Evolutionary conservation across 2,797 vertebrate species (phyloP), one percentile per base, ranked within the genome.

Genomic region (Spheniscus humboldti): DNA sequence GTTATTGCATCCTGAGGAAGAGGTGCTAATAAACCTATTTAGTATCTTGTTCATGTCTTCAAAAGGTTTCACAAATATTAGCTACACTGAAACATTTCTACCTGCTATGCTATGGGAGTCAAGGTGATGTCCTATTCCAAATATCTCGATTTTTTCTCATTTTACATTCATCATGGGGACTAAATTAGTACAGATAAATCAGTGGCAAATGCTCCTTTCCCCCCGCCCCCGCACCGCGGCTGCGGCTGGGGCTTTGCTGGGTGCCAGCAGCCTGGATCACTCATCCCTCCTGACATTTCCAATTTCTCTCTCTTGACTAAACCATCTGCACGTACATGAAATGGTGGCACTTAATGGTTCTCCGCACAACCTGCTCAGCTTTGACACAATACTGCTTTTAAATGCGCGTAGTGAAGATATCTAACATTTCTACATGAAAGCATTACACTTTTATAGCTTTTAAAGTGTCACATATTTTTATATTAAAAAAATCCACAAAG

Each of bases 351-450:
- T 81, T 90, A 72, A 60, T 47, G 62, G 56, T 82, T 95, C 63
- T 56, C 81, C 4, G 13, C 60, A 67, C 63, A 88, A 18, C 81
- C 59, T 71, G 33, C 67, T 86, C 7, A 0, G 41, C 64, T 91
- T 95, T 95, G 87, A 91, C 39, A 57, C 0, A 2, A 71, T 56
- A 24, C 74, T 62, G 45, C 72, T 80, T 95, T 97, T 92, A 82
- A 92, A 77, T 90, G 81, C 15, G 2, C 27, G 9, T 53, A 64
- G 76, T 68, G 52, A 76, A 84, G 33, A 33, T 33, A 72, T 86
- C 84, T 92, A 95, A 91, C 76, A 82, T 89, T 60, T 68, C 68
- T 33, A 87, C 76, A 90, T 89, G 64, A 97, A 94, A 94, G 72
- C 39, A 15, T 67, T 89, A 10, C 30, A 35, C 45, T 86, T 81